Base-by-base conservation (phyloP, 2,113 vertebrate genomes). In the Sinocyclocheilus grahami region DNA sequence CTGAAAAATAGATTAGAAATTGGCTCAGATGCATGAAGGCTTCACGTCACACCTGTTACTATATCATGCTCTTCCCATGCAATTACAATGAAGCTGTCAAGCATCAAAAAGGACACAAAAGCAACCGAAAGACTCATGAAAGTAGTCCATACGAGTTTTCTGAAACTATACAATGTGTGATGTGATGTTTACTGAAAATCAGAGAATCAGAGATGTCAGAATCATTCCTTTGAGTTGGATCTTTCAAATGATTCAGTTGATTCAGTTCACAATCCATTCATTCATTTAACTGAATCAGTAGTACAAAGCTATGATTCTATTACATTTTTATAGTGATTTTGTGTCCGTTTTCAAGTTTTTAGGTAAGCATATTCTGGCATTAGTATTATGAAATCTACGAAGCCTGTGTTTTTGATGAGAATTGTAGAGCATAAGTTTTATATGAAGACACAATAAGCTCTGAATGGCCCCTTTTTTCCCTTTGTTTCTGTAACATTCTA, bases 51-150 rank as follows among this genome's bases (percentile, higher is more conserved):
- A 48, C 39, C 42, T 76, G 74, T 76, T 48, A 24, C 74, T 46
- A 13, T 39, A n/a, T 75, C 71, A n/a, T 46, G 37, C 39, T 51
- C 72, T 48, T 76, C 74, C n/a, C 74, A 76, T 76, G 74, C 42
- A 1, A 8, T 27, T 8, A 76, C 42, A 76, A 27, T 51, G n/a
- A 48, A 76, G 42, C 42, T 48, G 42, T 51, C 72, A 48, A n/a
- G 74, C 74, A 48, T 51, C 74, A 76, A 76, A 48, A 76, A 51
- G 2, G 12, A 42, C 12, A 75, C 72, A 75, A 75, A 48, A 75
- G 69, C 69, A 39, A 18, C 62, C n/a, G 10, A n/a, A 62, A 60
- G 18, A 18, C 48, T 14, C 12, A 51, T 51, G 12, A 58, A 60
- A 62, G 60, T 62, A n/a, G 62, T 42, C 69, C 69, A 27, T 27